phyloP scores from a whole-genome alignment of 2,113 vertebrate species.

The Saccopteryx bilineata region DNA sequence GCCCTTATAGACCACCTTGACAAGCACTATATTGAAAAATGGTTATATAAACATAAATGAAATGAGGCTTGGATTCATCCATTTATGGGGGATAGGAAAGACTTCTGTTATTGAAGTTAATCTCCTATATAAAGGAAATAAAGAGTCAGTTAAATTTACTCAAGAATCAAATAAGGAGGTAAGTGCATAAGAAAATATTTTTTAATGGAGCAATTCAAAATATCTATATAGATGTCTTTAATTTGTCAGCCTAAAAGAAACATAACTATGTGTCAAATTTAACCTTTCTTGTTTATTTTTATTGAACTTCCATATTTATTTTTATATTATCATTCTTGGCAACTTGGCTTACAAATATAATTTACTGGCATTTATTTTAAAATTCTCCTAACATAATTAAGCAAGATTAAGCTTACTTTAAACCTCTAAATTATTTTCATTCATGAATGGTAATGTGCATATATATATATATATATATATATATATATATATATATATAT shows the following conservation, averaged over 20 bases:
- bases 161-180: conserved; percentile 83
- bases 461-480: too few species aligned
- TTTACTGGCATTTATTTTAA: neutral
- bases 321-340: neutral
- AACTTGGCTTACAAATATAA: neutral
- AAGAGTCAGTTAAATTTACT: accelerated
- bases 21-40: neutral
- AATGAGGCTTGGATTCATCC: conserved; percentile 87
- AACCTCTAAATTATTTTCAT: neutral
- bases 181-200: conserved; percentile 28
- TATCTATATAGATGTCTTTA: neutral
- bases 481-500: too few species aligned
- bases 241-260: neutral
- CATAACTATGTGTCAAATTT: neutral
- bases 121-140: accelerated
- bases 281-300: neutral
- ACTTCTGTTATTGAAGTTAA: neutral
- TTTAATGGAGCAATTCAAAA: neutral
- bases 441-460: neutral
- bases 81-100: conserved; percentile 88
- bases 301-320: neutral
- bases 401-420: neutral
- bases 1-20: conserved; percentile 85
- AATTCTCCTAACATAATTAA: neutral
- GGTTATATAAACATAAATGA: conserved; percentile 62